Evolutionary conservation across 2,888 invertebrate genomes (phyloP), one percentile per base, ranked within the genome.

Genomic region (Dolichopus griseipennis): DNA sequence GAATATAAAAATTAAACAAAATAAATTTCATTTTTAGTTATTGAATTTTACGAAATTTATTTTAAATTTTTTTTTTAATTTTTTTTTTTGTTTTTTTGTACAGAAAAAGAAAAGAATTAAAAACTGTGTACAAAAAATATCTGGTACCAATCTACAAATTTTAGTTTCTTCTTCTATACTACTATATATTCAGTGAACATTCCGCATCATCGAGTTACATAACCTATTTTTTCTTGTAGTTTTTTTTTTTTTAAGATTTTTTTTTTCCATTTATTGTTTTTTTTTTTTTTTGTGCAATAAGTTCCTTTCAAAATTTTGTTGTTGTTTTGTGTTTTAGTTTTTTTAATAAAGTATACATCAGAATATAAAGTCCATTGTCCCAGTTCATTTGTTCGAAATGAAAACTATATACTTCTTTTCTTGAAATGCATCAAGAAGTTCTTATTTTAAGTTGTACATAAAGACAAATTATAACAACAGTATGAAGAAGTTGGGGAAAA

Each of bases 11-110:
- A 52, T 52, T 52, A 52, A 52, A 18, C 52, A 52, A 52, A 52
- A 52, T 52, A 52, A 52, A 52, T 52, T 52, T 52, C 52, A 52
- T 52, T 52, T n/a, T 52, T n/a, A 52, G 52, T 52, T 52, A 52
- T 52, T 52, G 52, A 52, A 52, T 52, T 52, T 52, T 52, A 12
- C 52, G n/a, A n/a, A n/a, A 52, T n/a, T 52, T 15, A 27, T 27
- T 52, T 52, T 52, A 12, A 15, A 37, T 37, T 37, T n/a, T n/a
- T n/a, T n/a, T n/a, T n/a, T n/a, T n/a, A n/a, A n/a, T 37, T 37
- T 37, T 10, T 37, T 37, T 37, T 37, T 37, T 37, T 37, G 37
- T 37, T 37, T 6, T 37, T 10, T 52, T 52, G 18, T 41, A 27
- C 27, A 37, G 2, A 8, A 37, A 37, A 37, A 37, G 1, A 37